Base-by-base conservation (phyloP, 2,888 invertebrate species). In the Cheilosia vernalis region DNA sequence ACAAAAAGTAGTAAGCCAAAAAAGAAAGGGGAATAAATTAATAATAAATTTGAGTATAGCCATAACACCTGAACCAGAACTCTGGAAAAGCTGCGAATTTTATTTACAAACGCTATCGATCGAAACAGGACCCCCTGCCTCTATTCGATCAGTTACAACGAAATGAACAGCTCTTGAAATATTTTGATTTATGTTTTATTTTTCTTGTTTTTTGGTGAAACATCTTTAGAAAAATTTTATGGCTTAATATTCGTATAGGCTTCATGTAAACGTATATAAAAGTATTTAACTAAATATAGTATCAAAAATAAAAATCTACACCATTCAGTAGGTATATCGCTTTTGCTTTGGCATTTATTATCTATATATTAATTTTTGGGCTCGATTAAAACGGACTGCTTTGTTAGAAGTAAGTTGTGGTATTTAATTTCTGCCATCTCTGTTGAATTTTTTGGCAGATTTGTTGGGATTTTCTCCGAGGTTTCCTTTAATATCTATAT, bases 391-490 rank as follows among this genome's bases (percentile, higher is more conserved):
- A 17, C 3, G 30, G n/a, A 73, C 24, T 17, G 44, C 64, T 24
- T 58, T 42, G 4, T 27, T 30, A 40, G 24, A 40, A 63, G n/a
- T 19, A 53, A 55, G 55, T 47, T 30, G 15, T 13, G 17, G 27
- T 63, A 10, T 10, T 17, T 42, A 37, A 42, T 70, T 64, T 15
- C 42, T 61, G 40, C 55, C 61, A 44, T 47, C 17, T 47, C 27
- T 40, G 19, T 17, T 56, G 49, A 58, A 55, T 47, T 47, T 33
- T 21, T 40, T 67, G 74, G 74, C 55, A 47, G 47, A 82, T 27
- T 82, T 82, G 82, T 82, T 82, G 82, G 82, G 82, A 82, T 82
- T 82, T 82, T 82, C 63, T 63, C 33, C 55, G 47, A 53, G 7
- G 19, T 49, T 13, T 30, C 21, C n/a, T 21, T 13, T 9, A 66